Conservation (phyloP, 2,113 vertebrate genomes). For the Narcine bancroftii region DNA sequence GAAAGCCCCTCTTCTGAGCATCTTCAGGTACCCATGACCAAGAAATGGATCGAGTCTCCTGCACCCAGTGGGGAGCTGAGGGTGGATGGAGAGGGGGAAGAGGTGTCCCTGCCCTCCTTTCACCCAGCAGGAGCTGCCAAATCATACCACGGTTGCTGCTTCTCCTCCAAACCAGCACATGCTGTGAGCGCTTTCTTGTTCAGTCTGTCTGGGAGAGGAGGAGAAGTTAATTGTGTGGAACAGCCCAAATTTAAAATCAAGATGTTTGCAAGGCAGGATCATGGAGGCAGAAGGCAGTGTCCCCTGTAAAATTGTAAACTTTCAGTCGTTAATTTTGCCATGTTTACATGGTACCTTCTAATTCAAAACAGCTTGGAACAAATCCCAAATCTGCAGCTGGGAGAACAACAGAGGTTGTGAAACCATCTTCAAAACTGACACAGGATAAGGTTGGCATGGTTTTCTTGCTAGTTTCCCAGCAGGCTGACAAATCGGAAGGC, state of each 20-base stretch:
- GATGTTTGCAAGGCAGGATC: not conserved
- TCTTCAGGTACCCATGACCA: too few species aligned
- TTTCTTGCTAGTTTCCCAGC: too few species aligned
- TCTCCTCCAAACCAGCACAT: not conserved
- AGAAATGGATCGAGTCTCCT: too few species aligned
- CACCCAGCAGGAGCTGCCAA: not conserved
- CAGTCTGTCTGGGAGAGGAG: not conserved
- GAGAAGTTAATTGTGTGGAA: not conserved
- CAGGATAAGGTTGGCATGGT: too few species aligned
- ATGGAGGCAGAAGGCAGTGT: not conserved
- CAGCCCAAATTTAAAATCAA: slow-evolving; percentile 3
- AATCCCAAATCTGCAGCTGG: not conserved
- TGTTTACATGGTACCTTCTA: not conserved
- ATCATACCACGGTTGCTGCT: too few species aligned
- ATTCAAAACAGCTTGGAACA: slow-evolving; percentile 27
- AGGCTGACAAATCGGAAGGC: not conserved
- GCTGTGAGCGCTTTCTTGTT: not conserved
- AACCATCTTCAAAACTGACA: not conserved
- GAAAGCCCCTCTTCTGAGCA: not conserved
- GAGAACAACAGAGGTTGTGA: not conserved
- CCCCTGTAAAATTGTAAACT: not conserved
- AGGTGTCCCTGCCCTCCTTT: too few species aligned
- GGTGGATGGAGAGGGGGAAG: too few species aligned
- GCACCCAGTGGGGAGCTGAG: too few species aligned
- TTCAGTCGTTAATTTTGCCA: not conserved